Evolutionary conservation across 2,888 invertebrate species (phyloP).

Genomic region (Hydrotaea cyrtoneurina): DNA sequence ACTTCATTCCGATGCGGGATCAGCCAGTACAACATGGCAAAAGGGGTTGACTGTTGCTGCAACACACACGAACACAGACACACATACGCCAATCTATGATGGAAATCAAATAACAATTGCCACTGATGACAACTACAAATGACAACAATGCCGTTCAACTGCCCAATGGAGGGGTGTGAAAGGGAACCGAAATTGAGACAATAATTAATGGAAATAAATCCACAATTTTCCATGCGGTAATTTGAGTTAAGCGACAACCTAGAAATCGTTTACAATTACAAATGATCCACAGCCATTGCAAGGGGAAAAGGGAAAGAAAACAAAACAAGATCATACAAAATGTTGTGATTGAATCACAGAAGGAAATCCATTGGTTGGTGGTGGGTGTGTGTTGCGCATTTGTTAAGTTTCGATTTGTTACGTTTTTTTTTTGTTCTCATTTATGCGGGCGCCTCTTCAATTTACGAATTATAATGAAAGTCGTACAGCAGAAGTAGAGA

Average conservation of each 20-base stretch:
- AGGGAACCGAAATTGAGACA: slow-evolving; percentile 50
- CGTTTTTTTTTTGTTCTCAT: too few species aligned
- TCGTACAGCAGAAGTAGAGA: slow-evolving; percentile 25
- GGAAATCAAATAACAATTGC: slow-evolving; percentile 14
- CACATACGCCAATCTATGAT: not conserved
- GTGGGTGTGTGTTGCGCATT: not conserved
- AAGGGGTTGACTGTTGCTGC: not conserved
- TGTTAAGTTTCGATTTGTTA: not conserved
- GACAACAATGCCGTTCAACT: slow-evolving; percentile 47
- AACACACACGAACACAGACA: not conserved
- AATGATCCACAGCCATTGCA: not conserved
- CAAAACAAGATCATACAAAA: not conserved
- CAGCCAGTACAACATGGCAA: not conserved
- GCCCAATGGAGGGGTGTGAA: not conserved
- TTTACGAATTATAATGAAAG: not conserved
- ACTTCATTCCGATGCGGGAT: slow-evolving; percentile 25
- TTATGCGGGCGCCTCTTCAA: slow-evolving; percentile 10
- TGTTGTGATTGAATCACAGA: not conserved
- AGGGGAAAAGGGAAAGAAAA: not conserved
- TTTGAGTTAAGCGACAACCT: not conserved
- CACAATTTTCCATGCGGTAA: not conserved
- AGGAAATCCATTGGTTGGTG: not conserved
- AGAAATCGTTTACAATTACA: not conserved
- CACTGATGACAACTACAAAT: slow-evolving; percentile 65
- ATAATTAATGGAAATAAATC: slow-evolving; percentile 60